phyloP scores from a whole-genome alignment of 2,797 vertebrate genomes.

The Rhadinocentrus ornatus region DNA sequence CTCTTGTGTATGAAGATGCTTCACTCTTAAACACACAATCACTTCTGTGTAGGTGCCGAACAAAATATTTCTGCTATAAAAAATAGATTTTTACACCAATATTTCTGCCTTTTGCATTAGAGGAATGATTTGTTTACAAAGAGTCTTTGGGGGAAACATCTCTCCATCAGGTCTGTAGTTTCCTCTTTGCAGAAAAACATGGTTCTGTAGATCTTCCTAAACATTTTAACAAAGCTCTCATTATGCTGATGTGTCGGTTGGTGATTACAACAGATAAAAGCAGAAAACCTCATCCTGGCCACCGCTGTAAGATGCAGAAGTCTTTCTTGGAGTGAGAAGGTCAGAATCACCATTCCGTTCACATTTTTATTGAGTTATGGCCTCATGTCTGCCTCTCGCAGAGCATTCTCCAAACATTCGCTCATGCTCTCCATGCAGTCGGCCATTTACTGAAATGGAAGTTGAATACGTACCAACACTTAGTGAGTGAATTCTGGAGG shows the following conservation, averaged over 20 bases:
- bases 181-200: conserved; percentile 24
- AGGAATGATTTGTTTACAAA: no score
- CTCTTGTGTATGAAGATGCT: no score
- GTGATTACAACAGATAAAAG: conserved; percentile 2
- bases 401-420: conserved; percentile 61
- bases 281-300: conserved; percentile 20
- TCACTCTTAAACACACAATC: no score
- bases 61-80: no score
- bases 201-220: conserved; percentile 4
- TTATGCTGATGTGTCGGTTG: neutral
- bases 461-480: conserved; percentile 11
- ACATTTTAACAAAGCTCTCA: conserved; percentile 1
- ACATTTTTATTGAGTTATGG: conserved; percentile 55
- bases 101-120: neutral
- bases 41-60: no score
- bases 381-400: conserved; percentile 62
- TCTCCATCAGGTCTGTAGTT: conserved; percentile 17
- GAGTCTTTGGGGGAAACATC: neutral
- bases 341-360: conserved; percentile 23
- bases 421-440: conserved; percentile 57
- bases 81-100: neutral
- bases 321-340: conserved; percentile 22
- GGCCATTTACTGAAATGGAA: conserved; percentile 58
- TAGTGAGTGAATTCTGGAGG: neutral
- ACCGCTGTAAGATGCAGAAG: conserved; percentile 16